phyloP scores from a whole-genome alignment of 2,888 invertebrate genomes.

The Sipha maydis region DNA sequence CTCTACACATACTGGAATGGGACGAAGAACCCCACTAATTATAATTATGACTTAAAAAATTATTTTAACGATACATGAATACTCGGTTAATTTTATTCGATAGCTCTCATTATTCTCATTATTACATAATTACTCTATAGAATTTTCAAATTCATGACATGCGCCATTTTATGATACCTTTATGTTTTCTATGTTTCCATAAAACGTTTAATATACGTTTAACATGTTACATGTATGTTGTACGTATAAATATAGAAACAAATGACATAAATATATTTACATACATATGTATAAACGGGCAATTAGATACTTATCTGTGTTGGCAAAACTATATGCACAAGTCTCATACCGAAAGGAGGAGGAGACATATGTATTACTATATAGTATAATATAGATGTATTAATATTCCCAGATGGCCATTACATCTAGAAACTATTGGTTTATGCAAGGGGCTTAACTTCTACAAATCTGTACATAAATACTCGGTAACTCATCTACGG shows the following conservation, averaged over 20 bases:
- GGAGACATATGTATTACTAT: not conserved
- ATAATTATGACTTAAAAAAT: too few relatives aligned
- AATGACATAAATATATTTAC: not conserved
- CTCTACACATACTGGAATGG: too few relatives aligned
- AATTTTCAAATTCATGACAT: too few relatives aligned
- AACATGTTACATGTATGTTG: not conserved
- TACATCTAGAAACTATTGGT: conserved; percentile 28
- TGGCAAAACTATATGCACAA: not conserved
- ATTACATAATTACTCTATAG: too few relatives aligned
- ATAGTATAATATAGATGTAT: too few relatives aligned
- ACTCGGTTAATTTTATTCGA: too few relatives aligned
- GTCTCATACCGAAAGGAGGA: not conserved
- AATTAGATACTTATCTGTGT: not conserved
- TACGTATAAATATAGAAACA: not conserved
- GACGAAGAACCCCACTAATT: too few relatives aligned
- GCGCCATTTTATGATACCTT: too few relatives aligned
- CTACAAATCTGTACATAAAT: not conserved
- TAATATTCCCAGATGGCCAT: conserved; percentile 19
- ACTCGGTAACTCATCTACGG: not conserved
- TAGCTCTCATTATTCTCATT: too few relatives aligned
- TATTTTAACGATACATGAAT: too few relatives aligned
- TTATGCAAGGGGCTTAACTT: not conserved
- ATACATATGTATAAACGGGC: not conserved
- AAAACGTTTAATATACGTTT: not conserved
- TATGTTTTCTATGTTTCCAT: too few relatives aligned